A percentile compares a stretch with the other conserved stretches of the same genome.
phyloP scores from a whole-genome alignment of 2,888 invertebrate species.

The Caenorhabditis becei region DNA sequence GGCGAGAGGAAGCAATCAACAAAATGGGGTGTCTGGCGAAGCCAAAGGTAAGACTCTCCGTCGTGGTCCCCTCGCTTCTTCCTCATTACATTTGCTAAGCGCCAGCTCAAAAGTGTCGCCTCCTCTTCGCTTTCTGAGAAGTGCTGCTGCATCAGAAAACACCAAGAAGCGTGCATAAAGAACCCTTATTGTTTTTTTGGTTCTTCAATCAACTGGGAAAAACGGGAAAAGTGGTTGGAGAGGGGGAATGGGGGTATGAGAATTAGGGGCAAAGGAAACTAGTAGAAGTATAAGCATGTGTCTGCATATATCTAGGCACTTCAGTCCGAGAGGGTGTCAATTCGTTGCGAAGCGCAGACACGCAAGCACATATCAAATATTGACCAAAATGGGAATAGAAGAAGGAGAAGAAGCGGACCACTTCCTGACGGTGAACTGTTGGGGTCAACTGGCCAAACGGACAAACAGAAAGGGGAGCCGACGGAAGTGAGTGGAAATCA shows the following conservation, averaged over 20 bases:
- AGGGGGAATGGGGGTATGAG: not conserved
- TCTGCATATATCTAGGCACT: slow-evolving; percentile 49
- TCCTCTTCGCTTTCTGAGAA: slow-evolving; percentile 30
- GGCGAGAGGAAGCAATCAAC: not conserved
- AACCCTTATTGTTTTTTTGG: slow-evolving; percentile 42
- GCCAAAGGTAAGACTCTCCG: not conserved
- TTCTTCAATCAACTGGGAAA: slow-evolving; percentile 43
- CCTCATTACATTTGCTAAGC: slow-evolving; percentile 38
- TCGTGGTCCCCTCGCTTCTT: not conserved
- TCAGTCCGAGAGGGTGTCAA: slow-evolving; percentile 57
- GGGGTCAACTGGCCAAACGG: slow-evolving; percentile 29
- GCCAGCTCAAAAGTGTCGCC: slow-evolving; percentile 21
- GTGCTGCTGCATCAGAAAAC: slow-evolving; percentile 12
- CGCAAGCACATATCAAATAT: slow-evolving; percentile 50
- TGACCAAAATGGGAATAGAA: slow-evolving; percentile 40
- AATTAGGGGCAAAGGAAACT: not conserved
- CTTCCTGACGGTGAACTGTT: not conserved
- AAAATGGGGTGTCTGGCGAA: not conserved
- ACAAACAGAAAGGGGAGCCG: slow-evolving; percentile 32
- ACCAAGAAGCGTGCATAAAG: not conserved
- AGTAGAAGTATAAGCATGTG: slow-evolving; percentile 56
- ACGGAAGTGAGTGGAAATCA: slow-evolving; percentile 30
- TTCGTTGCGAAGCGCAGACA: slow-evolving; percentile 31
- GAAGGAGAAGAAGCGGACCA: too few species aligned
- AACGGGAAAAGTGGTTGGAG: not conserved